A percentile compares a stretch with the other conserved stretches of the same genome.
Evolutionary conservation across 1,140 invertebrate genomes (phyloP).

Genomic region (Ctenoplectra terminalis): DNA sequence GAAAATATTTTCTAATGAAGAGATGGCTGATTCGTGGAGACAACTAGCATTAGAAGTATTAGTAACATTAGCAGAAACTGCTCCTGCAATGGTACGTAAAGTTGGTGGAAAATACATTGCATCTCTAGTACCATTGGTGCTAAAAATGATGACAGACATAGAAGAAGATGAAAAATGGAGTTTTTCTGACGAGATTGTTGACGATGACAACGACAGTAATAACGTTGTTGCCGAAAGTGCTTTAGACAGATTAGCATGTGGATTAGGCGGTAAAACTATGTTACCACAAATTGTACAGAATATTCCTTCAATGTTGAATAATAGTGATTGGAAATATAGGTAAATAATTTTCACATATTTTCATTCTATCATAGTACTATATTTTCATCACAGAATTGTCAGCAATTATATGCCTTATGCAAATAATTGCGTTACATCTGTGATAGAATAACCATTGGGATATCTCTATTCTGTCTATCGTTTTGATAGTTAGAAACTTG

Average conservation of each 20-base stretch:
- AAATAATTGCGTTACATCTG: constrained; percentile 77
- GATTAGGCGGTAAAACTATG: constrained; percentile 97
- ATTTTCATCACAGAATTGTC: constrained; percentile 75
- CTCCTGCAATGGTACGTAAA: constrained; percentile 97
- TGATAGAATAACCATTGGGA: constrained; percentile 72
- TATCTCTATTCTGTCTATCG: constrained; percentile 63
- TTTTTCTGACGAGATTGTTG: constrained; percentile 86
- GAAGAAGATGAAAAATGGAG: constrained; percentile 95
- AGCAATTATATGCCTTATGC: constrained; percentile 69
- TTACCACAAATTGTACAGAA: constrained; percentile 93
- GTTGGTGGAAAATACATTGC: constrained; percentile 91
- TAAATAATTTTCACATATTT: constrained; percentile 61
- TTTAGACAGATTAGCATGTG: constrained; percentile 97
- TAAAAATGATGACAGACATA: constrained; percentile 98
- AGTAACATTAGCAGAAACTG: constrained; percentile 97
- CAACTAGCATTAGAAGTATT: constrained; percentile 97
- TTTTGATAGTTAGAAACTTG: constrained; percentile 69
- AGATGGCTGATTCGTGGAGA: constrained; percentile 92
- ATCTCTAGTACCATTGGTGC: constrained; percentile 90
- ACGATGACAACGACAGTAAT: constrained; percentile 93
- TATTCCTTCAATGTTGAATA: constrained; percentile 94
- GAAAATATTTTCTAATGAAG: constrained; percentile 87
- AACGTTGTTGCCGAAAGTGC: constrained; percentile 98
- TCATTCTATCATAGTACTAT: constrained; percentile 2
- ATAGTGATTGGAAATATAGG: constrained; percentile 91